These are phyloP conservation scores for Garrulus glandarius DNA, from an alignment of 2,797 vertebrate species.

Conservation along the genomic window DNA sequence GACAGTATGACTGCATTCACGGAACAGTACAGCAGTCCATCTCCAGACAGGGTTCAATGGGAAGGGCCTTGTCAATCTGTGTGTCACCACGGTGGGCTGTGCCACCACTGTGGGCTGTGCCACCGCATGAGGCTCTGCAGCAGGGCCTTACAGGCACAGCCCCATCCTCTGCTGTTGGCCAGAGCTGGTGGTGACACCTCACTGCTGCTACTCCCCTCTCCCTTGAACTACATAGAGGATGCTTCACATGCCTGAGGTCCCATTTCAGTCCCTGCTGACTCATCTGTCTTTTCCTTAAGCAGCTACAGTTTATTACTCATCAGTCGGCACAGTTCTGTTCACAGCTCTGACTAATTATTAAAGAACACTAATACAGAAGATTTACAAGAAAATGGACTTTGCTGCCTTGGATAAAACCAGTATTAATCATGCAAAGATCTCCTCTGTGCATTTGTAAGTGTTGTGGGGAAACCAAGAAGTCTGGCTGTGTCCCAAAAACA, in stretches of 20 bases:
- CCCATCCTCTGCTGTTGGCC: not conserved
- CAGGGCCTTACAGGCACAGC: not conserved
- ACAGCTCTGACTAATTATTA: not conserved
- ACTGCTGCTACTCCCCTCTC: not conserved
- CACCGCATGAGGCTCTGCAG: not conserved
- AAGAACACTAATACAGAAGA: not conserved
- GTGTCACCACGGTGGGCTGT: not conserved
- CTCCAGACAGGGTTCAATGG: not conserved
- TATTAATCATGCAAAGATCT: not conserved
- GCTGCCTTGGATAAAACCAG: not conserved
- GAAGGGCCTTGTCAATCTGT: not conserved
- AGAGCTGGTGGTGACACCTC: not conserved
- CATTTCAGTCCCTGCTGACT: not conserved
- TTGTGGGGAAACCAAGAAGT: not conserved
- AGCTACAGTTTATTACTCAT: not conserved
- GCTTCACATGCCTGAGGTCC: not conserved
- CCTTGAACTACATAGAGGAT: not conserved
- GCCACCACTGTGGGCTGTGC: not conserved
- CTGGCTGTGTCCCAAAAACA: not conserved
- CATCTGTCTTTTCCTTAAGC: not conserved
- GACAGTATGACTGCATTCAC: not conserved
- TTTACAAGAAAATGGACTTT: slow-evolving; percentile 4
- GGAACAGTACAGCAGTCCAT: not conserved
- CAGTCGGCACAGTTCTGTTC: not conserved
- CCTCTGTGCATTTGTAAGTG: not conserved